A percentile compares a stretch with the other conserved stretches of the same genome.
Conservation (phyloP, 2,888 invertebrate species). For the Orthosia cruda region DNA sequence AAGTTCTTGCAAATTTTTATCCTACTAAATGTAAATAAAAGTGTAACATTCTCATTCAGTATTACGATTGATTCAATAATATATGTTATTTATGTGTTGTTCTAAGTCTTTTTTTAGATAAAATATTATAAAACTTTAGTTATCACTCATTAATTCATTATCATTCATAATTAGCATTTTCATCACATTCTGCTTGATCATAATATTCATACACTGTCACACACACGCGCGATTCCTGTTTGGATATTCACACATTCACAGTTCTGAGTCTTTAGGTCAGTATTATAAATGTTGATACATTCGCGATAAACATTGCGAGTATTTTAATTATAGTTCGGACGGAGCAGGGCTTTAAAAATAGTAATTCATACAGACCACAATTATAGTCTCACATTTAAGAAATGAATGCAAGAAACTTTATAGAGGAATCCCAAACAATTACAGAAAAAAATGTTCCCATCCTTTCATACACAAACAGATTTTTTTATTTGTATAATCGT, state of each 20-base stretch:
- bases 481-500: conserved; percentile 81
- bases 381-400: conserved; percentile 53
- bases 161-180: conserved; percentile 76
- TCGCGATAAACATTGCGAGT: conserved; percentile 52
- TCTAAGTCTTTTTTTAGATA: conserved; percentile 49
- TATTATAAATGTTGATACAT: conserved; percentile 59
- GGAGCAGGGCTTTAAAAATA: conserved; percentile 58
- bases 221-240: conserved; percentile 68
- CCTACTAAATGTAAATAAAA: conserved; percentile 19
- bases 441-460: conserved; percentile 69
- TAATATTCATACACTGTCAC: conserved; percentile 68
- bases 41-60: conserved; percentile 24
- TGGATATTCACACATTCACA: conserved; percentile 65
- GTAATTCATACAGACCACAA: conserved; percentile 53
- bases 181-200: conserved; percentile 73
- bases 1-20: conserved; percentile 13
- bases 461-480: conserved; percentile 74
- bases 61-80: conserved; percentile 57
- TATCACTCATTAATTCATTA: conserved; percentile 73
- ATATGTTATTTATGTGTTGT: conserved; percentile 47
- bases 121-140: conserved; percentile 58
- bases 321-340: conserved; percentile 60
- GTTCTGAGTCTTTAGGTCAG: conserved; percentile 60
- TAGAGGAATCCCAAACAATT: conserved; percentile 64
- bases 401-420: conserved; percentile 55